These are phyloP conservation scores for Eptesicus fuscus DNA, from an alignment of 2,113 vertebrate genomes.

Conservation along the genomic window DNA sequence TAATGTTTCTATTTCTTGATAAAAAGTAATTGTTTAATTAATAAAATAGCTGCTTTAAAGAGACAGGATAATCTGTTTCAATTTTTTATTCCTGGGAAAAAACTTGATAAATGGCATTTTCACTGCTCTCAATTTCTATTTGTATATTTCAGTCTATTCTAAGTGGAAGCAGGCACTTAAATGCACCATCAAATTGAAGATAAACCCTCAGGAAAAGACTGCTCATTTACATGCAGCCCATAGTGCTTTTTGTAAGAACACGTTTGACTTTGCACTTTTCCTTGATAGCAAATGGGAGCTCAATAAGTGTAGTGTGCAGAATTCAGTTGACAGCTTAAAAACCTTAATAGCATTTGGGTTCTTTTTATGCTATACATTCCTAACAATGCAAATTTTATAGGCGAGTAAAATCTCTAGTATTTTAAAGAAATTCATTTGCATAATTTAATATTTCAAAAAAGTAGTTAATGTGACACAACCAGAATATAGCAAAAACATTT, in stretches of 20 bases:
- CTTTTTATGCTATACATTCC: slow-evolving; percentile 60
- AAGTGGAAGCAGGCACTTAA: slow-evolving; percentile 72
- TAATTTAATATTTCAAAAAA: slow-evolving; percentile 44
- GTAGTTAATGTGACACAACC: background rate
- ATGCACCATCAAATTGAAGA: slow-evolving; percentile 65
- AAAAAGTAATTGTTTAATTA: slow-evolving; percentile 62
- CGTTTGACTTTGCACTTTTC: slow-evolving; percentile 77
- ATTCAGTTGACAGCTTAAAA: slow-evolving; percentile 74
- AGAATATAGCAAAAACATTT: background rate
- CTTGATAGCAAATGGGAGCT: slow-evolving; percentile 68
- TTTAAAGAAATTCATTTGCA: slow-evolving; percentile 50
- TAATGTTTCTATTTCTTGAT: slow-evolving; percentile 50
- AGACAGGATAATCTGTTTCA: slow-evolving; percentile 56
- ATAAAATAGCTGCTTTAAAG: slow-evolving; percentile 56
- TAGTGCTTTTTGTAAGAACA: slow-evolving; percentile 67
- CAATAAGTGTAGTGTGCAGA: slow-evolving; percentile 68
- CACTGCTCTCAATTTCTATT: slow-evolving; percentile 65
- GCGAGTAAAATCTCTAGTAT: slow-evolving; percentile 54
- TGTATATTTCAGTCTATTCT: slow-evolving; percentile 66
- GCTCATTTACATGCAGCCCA: slow-evolving; percentile 71
- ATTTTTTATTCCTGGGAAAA: slow-evolving; percentile 60
- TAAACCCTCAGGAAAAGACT: slow-evolving; percentile 68
- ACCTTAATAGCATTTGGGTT: slow-evolving; percentile 68
- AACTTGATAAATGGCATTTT: slow-evolving; percentile 64
- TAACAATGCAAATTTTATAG: slow-evolving; percentile 68